Evolutionary conservation across 2,113 vertebrate genomes (phyloP).

Genomic region (Stercorarius parasiticus): DNA sequence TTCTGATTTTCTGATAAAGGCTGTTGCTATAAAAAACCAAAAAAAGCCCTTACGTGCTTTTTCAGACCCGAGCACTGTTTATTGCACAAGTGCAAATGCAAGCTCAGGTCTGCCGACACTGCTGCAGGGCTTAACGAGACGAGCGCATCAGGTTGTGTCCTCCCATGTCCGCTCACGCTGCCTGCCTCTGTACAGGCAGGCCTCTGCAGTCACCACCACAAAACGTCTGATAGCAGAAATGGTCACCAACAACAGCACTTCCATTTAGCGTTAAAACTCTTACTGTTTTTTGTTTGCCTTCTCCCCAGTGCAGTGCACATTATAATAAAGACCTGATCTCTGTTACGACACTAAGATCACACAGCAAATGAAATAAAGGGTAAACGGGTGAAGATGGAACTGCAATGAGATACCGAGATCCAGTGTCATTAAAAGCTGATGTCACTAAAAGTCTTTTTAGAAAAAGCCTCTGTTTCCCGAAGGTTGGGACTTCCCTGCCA

Average conservation of each 20-base stretch:
- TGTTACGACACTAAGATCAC: not conserved
- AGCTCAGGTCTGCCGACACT: not conserved
- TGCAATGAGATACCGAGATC: not conserved
- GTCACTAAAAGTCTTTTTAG: not conserved
- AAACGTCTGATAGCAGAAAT: not conserved
- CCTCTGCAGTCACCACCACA: accelerated
- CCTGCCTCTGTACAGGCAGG: not conserved
- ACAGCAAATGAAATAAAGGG: not conserved
- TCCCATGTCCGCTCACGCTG: not conserved
- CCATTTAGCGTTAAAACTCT: not conserved
- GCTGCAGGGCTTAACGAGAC: not conserved
- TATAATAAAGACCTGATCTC: not conserved
- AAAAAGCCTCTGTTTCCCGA: not conserved
- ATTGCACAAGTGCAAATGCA: not conserved
- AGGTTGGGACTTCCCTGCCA: not conserved
- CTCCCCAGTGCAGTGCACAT: not conserved
- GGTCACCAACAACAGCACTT: not conserved
- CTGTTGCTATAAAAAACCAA: not conserved
- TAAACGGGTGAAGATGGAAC: not conserved
- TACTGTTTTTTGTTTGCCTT: not conserved
- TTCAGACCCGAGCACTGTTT: not conserved
- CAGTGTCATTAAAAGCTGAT: not conserved
- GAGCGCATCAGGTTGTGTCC: not conserved
- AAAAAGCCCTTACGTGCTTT: not conserved
- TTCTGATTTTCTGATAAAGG: not conserved